A percentile compares a stretch with the other conserved stretches of the same genome.
Evolutionary conservation across 1,140 invertebrate species (phyloP).

Genomic region (Planococcus citri): DNA sequence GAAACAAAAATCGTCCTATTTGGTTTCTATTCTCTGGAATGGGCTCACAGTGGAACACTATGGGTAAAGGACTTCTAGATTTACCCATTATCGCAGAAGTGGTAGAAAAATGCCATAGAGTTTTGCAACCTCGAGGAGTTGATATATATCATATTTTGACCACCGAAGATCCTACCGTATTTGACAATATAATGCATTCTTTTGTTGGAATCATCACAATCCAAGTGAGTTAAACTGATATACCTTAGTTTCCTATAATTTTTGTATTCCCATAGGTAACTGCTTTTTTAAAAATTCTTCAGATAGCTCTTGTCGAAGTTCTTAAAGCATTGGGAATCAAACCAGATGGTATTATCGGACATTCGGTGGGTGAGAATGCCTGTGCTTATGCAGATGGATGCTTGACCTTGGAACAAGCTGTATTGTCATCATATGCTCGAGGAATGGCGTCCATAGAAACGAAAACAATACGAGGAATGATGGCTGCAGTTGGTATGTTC

Average conservation of each 20-base stretch:
- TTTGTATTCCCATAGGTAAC: too few species aligned
- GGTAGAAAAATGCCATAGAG: conserved; percentile 42
- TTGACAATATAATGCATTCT: conserved; percentile 48
- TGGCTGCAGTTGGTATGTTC: conserved; percentile 45
- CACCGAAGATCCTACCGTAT: conserved; percentile 40
- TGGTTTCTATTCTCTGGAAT: conserved; percentile 49
- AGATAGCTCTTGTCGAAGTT: conserved; percentile 56
- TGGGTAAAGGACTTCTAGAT: conserved; percentile 46
- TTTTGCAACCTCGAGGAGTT: conserved; percentile 43
- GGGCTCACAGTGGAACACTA: conserved; percentile 52
- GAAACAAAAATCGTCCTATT: conserved; percentile 18
- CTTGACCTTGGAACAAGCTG: conserved; percentile 49
- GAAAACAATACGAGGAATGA: conserved; percentile 39
- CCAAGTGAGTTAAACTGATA: conserved; percentile 46
- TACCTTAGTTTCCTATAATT: too few species aligned
- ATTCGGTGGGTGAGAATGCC: conserved; percentile 51
- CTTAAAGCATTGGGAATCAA: conserved; percentile 40
- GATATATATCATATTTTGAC: conserved; percentile 49
- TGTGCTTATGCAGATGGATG: conserved; percentile 58
- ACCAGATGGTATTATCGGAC: conserved; percentile 53
- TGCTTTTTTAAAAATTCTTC: conserved; percentile 4
- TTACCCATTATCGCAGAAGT: conserved; percentile 51
- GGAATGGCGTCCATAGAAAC: conserved; percentile 45
- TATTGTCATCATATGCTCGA: conserved; percentile 48
- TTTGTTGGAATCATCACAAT: conserved; percentile 68